Base-by-base conservation (phyloP, 2,797 vertebrate genomes). In the Typhlichthys eigenmanni region DNA sequence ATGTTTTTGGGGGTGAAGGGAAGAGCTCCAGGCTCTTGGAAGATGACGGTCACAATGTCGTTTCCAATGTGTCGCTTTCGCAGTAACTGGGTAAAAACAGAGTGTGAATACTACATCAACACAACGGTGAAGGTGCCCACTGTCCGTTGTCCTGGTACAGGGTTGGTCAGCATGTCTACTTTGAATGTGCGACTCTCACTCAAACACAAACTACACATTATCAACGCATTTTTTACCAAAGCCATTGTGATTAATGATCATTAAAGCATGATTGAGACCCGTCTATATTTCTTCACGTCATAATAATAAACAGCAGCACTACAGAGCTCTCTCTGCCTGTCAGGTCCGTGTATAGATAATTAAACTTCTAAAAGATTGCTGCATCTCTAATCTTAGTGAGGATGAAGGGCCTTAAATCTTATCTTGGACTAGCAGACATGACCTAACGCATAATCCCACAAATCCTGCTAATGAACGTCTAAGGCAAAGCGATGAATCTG, bases 1-100 rank as follows among this genome's bases (percentile, higher is more conserved):
- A 95, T 94, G 85, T 90, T 94, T 87, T 92, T 92, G 29, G 94
- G 93, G 65, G 93, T 95, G 74, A 95, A 95, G 62, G 94, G 93
- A 69, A 93, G 92, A 19, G 94, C 92, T 58, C 94, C 94, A 0
- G 94, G 94, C 81, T 95, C 94, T 89, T 95, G 94, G 88, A 95
- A 95, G 87, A 95, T 91, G 72, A 95, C 91, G 68, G 94, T 95
- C 78, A 95, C 93, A 60, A 95, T 94, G 82, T 95, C 94, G 79
- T 95, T 95, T 81, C 94, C 94, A 72, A 95, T 95, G 83, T 95
- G 94, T 62, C 94, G 92, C 88, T 95, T 95, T 80, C 93, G 90
- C 85, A 95, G 88, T 48, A 95, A 91, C 94, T 94, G 67, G 29
- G 13, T 4, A 14, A 24, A 49, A 2, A 9, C 45, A 57, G 5